A percentile compares a stretch with the other conserved stretches of the same genome.
These are phyloP conservation scores for Notothenia rossii DNA, from an alignment of 2,113 vertebrate genomes.

Conservation along the genomic window DNA sequence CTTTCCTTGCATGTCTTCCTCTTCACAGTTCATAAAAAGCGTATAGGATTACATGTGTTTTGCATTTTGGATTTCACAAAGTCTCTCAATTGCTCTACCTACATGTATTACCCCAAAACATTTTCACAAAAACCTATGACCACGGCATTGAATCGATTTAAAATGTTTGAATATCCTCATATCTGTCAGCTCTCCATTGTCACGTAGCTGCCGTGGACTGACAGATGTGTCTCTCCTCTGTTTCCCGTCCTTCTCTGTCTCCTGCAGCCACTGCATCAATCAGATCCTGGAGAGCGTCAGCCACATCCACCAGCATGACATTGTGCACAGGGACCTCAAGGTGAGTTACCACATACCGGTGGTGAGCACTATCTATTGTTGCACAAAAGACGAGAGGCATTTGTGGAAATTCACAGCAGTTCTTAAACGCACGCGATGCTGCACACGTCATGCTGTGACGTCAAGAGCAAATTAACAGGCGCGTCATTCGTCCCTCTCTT, in stretches of 20 bases:
- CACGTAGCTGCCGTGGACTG: constrained; percentile 4
- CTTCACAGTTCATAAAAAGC: no score
- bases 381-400: constrained; percentile 4
- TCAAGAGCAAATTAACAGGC: constrained; percentile 42
- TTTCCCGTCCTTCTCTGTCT: constrained; percentile 44
- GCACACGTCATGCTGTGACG: constrained; percentile 52
- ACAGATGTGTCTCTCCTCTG: constrained; percentile 38
- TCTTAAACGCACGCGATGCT: neutral
- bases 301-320: constrained; percentile 99
- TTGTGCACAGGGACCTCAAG: constrained; percentile 99
- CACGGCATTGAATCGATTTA: neutral
- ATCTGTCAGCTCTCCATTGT: neutral
- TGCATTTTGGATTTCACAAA: neutral
- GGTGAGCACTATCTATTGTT: neutral
- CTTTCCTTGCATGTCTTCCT: neutral
- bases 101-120: neutral
- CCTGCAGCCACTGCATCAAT: constrained; percentile 97
- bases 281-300: constrained; percentile 99
- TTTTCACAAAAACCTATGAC: neutral
- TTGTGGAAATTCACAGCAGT: constrained; percentile 14
- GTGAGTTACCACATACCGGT: constrained; percentile 82
- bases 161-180: neutral
- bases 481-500: constrained; percentile 41
- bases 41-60: no score
- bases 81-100: neutral